A percentile compares a stretch with the other conserved stretches of the same genome.
These are phyloP conservation scores for Neoarius graeffei DNA, from an alignment of 2,113 vertebrate genomes.

Conservation along the genomic window DNA sequence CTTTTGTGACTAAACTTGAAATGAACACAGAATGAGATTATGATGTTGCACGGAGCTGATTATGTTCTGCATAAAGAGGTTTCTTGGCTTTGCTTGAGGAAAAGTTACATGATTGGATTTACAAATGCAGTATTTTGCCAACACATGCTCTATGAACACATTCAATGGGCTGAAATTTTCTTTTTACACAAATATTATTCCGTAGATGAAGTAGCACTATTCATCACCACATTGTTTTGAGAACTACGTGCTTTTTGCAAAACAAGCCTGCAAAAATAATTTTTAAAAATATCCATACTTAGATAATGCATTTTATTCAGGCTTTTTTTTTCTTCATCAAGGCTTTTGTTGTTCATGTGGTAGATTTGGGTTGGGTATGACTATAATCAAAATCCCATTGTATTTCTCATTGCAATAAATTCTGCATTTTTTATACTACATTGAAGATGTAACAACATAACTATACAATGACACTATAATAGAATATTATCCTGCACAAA, in stretches of 20 bases:
- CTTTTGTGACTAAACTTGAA: conserved; percentile 6
- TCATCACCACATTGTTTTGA: conserved; percentile 47
- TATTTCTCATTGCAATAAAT: conserved; percentile 48
- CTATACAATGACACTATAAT: conserved; percentile 36
- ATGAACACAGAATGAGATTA: conserved; percentile 22
- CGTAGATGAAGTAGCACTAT: conserved; percentile 41
- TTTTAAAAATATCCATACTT: conserved; percentile 65
- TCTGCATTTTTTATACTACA: conserved; percentile 53
- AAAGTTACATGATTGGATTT: conserved; percentile 18
- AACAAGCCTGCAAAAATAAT: conserved; percentile 67
- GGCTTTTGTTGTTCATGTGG: conserved; percentile 27
- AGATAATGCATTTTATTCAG: conserved; percentile 51
- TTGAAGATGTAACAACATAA: conserved; percentile 51
- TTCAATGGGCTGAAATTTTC: conserved; percentile 25
- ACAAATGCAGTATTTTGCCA: conserved; percentile 3
- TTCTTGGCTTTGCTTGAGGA: conserved; percentile 50
- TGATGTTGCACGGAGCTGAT: conserved; percentile 16
- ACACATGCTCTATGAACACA: conserved; percentile 42
- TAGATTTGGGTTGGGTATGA: conserved; percentile 48
- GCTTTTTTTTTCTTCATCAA: neutral
- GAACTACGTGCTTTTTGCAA: conserved; percentile 67
- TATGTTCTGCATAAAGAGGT: conserved; percentile 48
- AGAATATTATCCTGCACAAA: conserved; percentile 21
- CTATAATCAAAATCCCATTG: conserved; percentile 59
- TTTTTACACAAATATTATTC: conserved; percentile 41